Conservation (phyloP, 2,888 invertebrate species). For the Micoletzkya japonica region DNA sequence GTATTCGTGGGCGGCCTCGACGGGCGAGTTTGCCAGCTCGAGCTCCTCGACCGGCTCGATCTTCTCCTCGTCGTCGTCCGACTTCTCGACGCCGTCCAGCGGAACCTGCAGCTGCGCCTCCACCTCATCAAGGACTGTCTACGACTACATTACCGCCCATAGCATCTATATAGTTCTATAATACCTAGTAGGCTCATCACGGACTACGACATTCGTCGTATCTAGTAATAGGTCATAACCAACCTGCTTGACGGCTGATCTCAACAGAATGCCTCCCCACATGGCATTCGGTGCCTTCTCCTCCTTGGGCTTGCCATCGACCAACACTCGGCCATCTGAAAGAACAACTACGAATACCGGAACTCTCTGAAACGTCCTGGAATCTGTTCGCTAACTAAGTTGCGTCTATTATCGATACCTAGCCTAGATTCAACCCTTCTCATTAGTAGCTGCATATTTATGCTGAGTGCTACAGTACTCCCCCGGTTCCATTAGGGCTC, state of each 20-base stretch:
- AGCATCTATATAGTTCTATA: background rate
- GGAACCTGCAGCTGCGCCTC: background rate
- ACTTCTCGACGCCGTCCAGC: background rate
- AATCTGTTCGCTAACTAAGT: too few species aligned
- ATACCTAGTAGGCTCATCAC: too few species aligned
- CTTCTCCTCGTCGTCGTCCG: background rate
- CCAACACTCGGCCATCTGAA: conserved; percentile 43
- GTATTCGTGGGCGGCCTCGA: too few species aligned
- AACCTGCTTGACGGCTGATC: conserved; percentile 16
- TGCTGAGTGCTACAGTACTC: background rate
- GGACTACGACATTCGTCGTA: too few species aligned
- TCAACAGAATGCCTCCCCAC: conserved; percentile 33
- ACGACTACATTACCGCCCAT: background rate
- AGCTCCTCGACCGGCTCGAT: background rate
- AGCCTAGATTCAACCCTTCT: too few species aligned
- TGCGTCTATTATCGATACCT: too few species aligned
- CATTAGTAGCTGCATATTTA: background rate
- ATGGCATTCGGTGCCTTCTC: conserved; percentile 30
- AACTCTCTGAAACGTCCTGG: too few species aligned
- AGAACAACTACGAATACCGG: too few species aligned
- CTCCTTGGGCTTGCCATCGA: conserved; percentile 38
- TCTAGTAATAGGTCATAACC: too few species aligned
- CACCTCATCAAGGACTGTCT: background rate
- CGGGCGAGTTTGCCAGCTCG: too few species aligned
- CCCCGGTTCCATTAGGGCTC: too few species aligned